phyloP scores from a whole-genome alignment of 2,888 invertebrate genomes.

The Griposia aprilina region DNA sequence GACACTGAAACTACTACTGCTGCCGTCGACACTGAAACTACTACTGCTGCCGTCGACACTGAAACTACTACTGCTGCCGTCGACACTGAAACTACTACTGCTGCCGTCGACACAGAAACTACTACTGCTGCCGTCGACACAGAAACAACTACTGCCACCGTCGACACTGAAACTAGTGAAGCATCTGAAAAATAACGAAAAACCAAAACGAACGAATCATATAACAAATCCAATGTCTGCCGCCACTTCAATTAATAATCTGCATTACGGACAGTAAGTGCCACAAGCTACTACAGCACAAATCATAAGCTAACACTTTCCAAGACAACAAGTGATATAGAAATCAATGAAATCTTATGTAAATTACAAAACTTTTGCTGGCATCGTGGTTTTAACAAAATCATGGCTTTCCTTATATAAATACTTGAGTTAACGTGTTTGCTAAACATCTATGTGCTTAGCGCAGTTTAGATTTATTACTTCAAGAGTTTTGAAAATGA shows the following conservation, averaged over 20 bases:
- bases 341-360: neutral
- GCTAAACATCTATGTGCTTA: neutral
- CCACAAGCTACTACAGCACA: neutral
- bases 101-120: no score
- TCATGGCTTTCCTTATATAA: neutral
- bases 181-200: neutral
- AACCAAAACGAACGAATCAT: neutral
- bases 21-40: no score
- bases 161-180: no score
- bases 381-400: neutral
- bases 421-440: neutral
- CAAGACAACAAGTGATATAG: no score
- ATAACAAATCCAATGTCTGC: neutral
- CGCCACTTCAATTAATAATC: neutral
- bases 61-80: no score
- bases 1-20: no score
- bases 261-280: neutral
- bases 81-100: no score
- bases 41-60: no score
- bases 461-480: neutral
- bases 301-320: no score
- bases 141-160: no score
- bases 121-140: no score
- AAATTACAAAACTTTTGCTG: neutral
- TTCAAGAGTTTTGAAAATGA: no score